Evolutionary conservation across 1,140 invertebrate genomes (phyloP).

Genomic region (Leptinotarsa undecemlineata): DNA sequence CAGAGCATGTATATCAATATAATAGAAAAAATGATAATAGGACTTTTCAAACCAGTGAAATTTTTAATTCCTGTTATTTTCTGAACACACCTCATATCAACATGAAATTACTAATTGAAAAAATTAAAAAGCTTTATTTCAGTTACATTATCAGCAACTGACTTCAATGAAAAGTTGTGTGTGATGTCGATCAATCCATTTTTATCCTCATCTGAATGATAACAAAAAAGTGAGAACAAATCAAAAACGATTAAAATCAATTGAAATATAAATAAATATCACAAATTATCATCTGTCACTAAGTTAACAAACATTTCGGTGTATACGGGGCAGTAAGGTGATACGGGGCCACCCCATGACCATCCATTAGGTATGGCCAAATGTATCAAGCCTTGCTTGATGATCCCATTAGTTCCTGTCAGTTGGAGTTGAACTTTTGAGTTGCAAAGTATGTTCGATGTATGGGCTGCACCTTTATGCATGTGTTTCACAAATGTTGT

Average conservation of each 20-base stretch:
- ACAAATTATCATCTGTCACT: conserved; percentile 39
- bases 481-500: conserved; percentile 42
- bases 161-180: too few relatives aligned
- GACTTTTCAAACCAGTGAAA: too few relatives aligned
- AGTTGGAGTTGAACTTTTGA: conserved; percentile 34
- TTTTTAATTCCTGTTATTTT: too few relatives aligned
- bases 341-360: conserved; percentile 77
- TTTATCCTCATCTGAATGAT: too few relatives aligned
- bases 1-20: too few relatives aligned
- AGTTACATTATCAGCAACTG: too few relatives aligned
- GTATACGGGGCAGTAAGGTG: conserved; percentile 74
- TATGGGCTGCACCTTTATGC: conserved; percentile 29
- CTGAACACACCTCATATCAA: too few relatives aligned
- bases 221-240: neutral
- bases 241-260: conserved; percentile 38
- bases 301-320: conserved; percentile 57
- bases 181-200: neutral
- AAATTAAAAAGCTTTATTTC: too few relatives aligned
- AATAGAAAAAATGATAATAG: too few relatives aligned
- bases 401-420: conserved; percentile 65
- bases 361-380: conserved; percentile 80
- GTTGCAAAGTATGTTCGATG: conserved; percentile 47
- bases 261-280: conserved; percentile 43
- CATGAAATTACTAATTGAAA: too few relatives aligned
- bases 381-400: conserved; percentile 71